These are phyloP conservation scores for Yponomeuta cagnagella DNA, from an alignment of 2,888 invertebrate species.

Conservation along the genomic window DNA sequence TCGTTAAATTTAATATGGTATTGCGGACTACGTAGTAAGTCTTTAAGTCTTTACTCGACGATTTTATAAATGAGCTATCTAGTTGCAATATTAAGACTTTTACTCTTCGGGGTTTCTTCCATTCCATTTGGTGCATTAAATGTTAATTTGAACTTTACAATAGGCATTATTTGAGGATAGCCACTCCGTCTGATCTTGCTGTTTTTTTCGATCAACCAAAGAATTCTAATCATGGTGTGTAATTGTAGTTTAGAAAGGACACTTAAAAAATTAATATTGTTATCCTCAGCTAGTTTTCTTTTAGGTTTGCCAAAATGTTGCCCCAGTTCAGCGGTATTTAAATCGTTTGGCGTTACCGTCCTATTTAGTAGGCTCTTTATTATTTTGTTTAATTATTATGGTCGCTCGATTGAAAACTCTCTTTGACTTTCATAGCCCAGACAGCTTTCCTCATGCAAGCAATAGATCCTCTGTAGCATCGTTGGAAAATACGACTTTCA, in stretches of 20 bases:
- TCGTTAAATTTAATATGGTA: not conserved
- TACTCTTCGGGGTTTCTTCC: not conserved
- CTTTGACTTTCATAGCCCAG: conserved; percentile 23
- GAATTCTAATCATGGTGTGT: no score
- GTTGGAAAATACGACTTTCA: conserved; percentile 29
- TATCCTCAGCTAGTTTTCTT: not conserved
- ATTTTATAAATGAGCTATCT: not conserved
- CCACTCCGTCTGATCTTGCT: no score
- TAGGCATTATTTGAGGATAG: no score
- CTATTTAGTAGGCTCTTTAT: not conserved
- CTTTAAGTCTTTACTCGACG: not conserved
- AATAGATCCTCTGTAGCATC: not conserved
- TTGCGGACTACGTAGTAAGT: not conserved
- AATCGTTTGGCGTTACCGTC: not conserved
- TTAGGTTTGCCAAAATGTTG: not conserved
- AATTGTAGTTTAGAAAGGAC: not conserved
- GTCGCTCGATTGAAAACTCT: not conserved
- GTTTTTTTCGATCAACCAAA: not conserved
- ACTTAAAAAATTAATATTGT: not conserved
- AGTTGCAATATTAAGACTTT: not conserved
- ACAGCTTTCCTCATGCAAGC: conserved; percentile 26
- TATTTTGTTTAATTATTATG: not conserved
- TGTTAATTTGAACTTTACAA: not conserved
- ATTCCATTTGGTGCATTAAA: not conserved
- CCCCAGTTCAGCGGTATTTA: not conserved